A percentile compares a stretch with the other conserved stretches of the same genome.
These are phyloP conservation scores for Dendrocincla tyrannina DNA, from an alignment of 2,797 vertebrate species.

Conservation along the genomic window DNA sequence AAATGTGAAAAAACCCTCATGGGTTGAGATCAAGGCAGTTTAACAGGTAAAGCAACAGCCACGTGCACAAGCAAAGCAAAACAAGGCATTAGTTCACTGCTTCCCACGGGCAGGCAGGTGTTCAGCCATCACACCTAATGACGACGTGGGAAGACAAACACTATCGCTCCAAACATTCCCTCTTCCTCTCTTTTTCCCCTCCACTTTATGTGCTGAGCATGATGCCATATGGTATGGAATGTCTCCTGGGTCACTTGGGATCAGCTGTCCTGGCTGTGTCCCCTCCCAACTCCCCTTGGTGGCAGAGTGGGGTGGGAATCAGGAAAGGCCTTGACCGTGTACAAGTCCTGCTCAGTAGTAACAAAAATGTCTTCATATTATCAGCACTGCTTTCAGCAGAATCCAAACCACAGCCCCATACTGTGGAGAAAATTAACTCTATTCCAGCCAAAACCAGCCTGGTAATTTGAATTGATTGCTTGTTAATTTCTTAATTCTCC, in stretches of 20 bases:
- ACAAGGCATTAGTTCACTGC: not conserved
- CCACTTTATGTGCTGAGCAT: not conserved
- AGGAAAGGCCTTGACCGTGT: not conserved
- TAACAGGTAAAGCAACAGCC: not conserved
- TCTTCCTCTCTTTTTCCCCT: not conserved
- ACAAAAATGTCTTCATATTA: not conserved
- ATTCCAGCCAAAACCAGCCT: not conserved
- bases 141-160: not conserved
- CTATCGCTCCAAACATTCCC: not conserved
- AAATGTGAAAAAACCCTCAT: not conserved
- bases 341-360: not conserved
- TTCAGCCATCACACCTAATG: not conserved
- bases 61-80: not conserved
- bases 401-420: not conserved
- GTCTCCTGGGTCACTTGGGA: not conserved
- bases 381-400: not conserved
- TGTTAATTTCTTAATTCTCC: not conserved
- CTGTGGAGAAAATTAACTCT: not conserved
- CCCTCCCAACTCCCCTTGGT: not conserved
- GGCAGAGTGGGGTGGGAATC: not conserved
- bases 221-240: not conserved
- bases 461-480: not conserved
- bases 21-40: not conserved
- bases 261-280: not conserved
- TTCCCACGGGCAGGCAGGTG: not conserved